Evolutionary conservation across 2,888 invertebrate genomes (phyloP), one percentile per base, ranked within the genome.

Genomic region (Scaptomyza caliginosa): DNA sequence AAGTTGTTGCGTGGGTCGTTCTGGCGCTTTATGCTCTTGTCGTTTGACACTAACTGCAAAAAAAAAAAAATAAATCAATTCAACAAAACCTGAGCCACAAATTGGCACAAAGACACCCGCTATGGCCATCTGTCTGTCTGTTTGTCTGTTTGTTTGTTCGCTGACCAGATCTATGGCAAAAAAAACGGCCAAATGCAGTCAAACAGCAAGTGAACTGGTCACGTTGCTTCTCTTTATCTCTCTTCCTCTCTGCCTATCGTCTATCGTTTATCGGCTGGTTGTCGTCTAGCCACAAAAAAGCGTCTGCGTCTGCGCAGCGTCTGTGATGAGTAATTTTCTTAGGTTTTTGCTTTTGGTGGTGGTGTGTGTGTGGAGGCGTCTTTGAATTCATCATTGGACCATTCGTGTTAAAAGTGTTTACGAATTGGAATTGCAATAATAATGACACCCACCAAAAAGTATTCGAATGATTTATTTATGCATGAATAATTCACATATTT

Each of bases 71-170:
- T 79, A 85, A 79, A 80, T 84, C 81, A 84, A 71, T 79, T 24
- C 24, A 28, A 28, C 2, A 28, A 74, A 77, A 49, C 50, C 55
- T 59, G 56, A 59, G 50, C 38, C 51, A 58, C 59, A 86, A 34
- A 86, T 81, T 84, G 85, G 81, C 85, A 77, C 84, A 86, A 28
- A 67, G 65, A 80, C 86, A 80, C 80, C 80, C 80, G 86, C 86
- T 77, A 86, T 83, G 77, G 67, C 72, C 49, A 76, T 38, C 34
- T 51, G 50, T 34, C 38, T 10, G 8, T 42, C 17, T 17, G 24
- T 19, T 8, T 23, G 39, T 10, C 11, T 16, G 26, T 34, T 13
- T 21, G 45, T n/a, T 6, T 38, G 19, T 11, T 48, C 50, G 63
- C 21, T 28, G 21, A 51, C 55, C 56, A 63, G 17, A 51, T 57